Base-by-base conservation (phyloP, 2,113 vertebrate genomes). In the Pseudopipra pipra region DNA sequence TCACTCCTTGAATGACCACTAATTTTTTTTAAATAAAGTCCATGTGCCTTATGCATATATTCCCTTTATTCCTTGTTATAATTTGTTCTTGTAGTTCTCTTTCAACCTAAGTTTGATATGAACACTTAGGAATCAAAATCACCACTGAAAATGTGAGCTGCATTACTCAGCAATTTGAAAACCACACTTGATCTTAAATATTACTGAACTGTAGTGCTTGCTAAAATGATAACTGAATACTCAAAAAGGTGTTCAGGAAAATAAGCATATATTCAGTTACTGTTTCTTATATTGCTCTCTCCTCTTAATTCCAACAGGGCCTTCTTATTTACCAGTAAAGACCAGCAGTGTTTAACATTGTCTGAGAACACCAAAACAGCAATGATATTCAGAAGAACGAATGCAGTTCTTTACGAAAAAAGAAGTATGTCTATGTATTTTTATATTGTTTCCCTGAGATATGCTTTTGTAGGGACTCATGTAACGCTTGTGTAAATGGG, bases 321-420 rank as follows among this genome's bases (percentile, higher is more conserved):
- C 47, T 97, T 98, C 92, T 83, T 97, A 54, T 97, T 96, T 76
- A 95, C 76, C 87, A 96, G 87, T 59, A 97, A 98, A 95, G 96
- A 94, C 51, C 97, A 98, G 56, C 84, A 96, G 68, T 98, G 97
- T 71, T 86, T 96, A 74, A 97, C 96, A 1, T 35, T 96, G 86
- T 24, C 76, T 39, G 94, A 97, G 56, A 97, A 97, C 87, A 94
- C 90, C 81, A 97, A 86, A 92, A 96, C 93, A 59, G 78, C 96
- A 62, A 31, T 85, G 58, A 3, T 97, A 89, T 85, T 96, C 80
- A 97, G 97, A 93, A 96, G 94, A 90, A 63, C 86, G 67, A 96
- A 90, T 41, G 90, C 92, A 68, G 73, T 97, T 85, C 91, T 98
- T 55, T 97, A 96, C 1, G 97, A 98, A 82, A 98, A 97, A 90